A percentile compares a stretch with the other conserved stretches of the same genome.
phyloP scores from a whole-genome alignment of 2,888 invertebrate species.

The Antheraea yamamai region DNA sequence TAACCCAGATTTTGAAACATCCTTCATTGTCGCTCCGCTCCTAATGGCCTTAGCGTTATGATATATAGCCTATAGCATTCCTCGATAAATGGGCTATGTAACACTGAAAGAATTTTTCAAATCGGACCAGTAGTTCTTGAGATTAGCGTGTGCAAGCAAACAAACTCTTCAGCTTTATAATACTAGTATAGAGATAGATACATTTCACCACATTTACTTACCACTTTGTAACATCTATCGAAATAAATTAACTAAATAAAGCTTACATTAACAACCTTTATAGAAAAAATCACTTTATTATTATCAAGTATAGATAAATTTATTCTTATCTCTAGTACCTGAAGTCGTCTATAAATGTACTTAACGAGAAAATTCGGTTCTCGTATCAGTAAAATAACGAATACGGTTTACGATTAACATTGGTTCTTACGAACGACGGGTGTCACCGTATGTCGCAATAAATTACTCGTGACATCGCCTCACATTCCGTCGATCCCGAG shows the following conservation, averaged over 20 bases:
- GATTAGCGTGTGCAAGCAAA: no score
- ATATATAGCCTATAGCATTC: no score
- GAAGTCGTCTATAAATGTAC: not conserved
- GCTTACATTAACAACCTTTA: not conserved
- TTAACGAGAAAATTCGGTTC: not conserved
- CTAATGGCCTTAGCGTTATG: no score
- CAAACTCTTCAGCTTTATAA: no score
- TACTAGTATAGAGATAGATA: no score
- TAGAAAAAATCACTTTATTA: not conserved
- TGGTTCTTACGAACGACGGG: conserved; percentile 24
- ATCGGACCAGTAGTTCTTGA: no score
- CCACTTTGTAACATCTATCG: not conserved
- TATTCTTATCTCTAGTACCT: conserved; percentile 1
- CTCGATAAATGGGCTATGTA: no score
- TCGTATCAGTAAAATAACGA: not conserved
- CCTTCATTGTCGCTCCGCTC: no score
- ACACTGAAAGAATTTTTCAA: no score
- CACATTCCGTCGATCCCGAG: conserved; percentile 25
- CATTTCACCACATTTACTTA: conserved; percentile 25
- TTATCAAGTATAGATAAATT: not conserved
- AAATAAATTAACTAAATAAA: not conserved
- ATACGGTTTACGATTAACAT: not conserved
- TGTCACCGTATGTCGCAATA: conserved; percentile 33
- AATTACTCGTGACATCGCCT: conserved; percentile 33
- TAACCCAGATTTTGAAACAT: no score